Evolutionary conservation across 2,888 invertebrate genomes (phyloP), one percentile per base, ranked within the genome.

Genomic region (Dinocampus coccinellae): DNA sequence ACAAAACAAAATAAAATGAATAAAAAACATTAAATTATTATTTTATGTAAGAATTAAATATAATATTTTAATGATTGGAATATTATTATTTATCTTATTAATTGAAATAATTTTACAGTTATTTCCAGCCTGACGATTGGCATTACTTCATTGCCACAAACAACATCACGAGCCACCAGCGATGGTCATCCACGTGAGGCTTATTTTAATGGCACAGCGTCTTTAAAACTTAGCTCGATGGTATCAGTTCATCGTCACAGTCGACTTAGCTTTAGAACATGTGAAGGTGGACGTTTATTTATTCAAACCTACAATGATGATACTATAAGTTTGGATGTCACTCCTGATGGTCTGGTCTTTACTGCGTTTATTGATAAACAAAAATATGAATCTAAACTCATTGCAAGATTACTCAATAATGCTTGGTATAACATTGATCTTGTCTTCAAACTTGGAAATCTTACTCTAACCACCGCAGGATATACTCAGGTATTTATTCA

Each of bases 121-220:
- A 74, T 83, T 72, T 78, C 79, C 64, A 78, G 77, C 69, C 76
- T 84, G 78, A 79, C 77, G 73, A 75, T 80, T 24, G 76, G 62
- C 64, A 78, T 76, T 63, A 77, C 80, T 69, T 79, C 79, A 65
- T 63, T 74, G 60, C 77, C 76, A 34, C 80, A 78, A 34, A 75
- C 77, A 57, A 73, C 74, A 13, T 39, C 47, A 24, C 75, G 76
- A 70, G 76, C 76, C 66, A 77, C 75, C 69, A 72, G 77, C 65
- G 79, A 78, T 61, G 82, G 81, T 52, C 73, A 91, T 79, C 89
- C 92, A 69, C 92, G 93, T 69, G 95, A 95, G 88, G 95, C 94
- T 58, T 95, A 93, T 88, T 95, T 95, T 88, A 94, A 95, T 88
- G 94, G 94, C 79, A 92, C 93, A 81, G 92, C 94, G 22, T 94